These are phyloP conservation scores for Acanthococcus lagerstroemiae DNA, from an alignment of 2,888 invertebrate species.

Conservation along the genomic window DNA sequence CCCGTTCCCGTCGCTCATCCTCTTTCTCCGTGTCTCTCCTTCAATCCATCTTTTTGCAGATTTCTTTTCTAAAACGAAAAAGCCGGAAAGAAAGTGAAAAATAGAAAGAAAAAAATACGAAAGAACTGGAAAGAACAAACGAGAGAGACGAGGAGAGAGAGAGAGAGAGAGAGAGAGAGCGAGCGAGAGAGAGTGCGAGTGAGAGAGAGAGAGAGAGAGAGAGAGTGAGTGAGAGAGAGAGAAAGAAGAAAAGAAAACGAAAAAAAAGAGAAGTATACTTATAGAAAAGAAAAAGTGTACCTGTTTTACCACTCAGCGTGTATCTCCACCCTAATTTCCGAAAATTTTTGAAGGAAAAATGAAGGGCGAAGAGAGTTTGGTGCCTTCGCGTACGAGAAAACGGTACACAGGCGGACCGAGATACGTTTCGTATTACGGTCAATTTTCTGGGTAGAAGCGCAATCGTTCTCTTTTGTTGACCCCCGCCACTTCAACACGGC, in stretches of 20 bases:
- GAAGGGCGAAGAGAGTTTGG: not conserved
- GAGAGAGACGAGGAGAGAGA: not conserved
- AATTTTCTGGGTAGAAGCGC: not conserved
- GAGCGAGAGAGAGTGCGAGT: not conserved
- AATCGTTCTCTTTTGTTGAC: not conserved
- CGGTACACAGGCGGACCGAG: no score
- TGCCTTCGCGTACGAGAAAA: not conserved
- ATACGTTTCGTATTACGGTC: not conserved
- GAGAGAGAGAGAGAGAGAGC: not conserved
- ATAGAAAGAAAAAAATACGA: not conserved
- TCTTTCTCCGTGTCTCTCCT: no score
- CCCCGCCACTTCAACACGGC: not conserved
- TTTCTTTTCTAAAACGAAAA: no score
- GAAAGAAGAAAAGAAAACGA: no score
- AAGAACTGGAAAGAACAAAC: not conserved
- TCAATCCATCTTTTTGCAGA: no score
- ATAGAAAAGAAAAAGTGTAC: no score
- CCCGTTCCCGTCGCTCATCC: no score
- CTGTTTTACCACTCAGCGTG: no score
- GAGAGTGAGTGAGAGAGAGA: not conserved
- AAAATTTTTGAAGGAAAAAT: not conserved
- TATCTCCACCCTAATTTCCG: no score
- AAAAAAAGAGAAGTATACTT: not conserved
- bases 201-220: not conserved
- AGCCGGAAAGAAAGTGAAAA: no score